phyloP scores from a whole-genome alignment of 2,113 vertebrate genomes.

The Pteronura brasiliensis region DNA sequence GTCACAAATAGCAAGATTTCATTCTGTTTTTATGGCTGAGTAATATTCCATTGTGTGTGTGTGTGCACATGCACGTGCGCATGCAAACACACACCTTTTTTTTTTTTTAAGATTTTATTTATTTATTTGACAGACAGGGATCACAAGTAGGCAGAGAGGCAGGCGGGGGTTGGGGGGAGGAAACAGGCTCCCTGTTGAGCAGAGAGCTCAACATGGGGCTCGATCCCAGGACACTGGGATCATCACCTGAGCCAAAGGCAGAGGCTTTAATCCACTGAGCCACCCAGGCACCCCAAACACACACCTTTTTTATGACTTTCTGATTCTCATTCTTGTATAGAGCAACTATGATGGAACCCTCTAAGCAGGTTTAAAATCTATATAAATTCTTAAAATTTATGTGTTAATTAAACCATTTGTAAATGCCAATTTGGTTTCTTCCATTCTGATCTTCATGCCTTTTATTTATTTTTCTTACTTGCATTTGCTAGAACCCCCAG shows the following conservation, averaged over 20 bases:
- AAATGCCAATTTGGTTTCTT: conserved; percentile 5
- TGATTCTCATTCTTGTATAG: neutral
- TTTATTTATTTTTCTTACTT: neutral
- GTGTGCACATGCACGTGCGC: neutral
- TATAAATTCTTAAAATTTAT: neutral
- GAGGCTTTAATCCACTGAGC: no score
- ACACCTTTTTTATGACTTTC: neutral
- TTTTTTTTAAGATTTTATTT: no score
- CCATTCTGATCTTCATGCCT: neutral
- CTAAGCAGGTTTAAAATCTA: neutral
- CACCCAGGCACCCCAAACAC: neutral
- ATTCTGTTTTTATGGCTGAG: neutral
- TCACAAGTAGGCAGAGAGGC: no score
- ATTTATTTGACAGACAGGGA: no score
- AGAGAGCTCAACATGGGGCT: no score
- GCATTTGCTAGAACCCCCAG: neutral
- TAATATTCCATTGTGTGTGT: neutral
- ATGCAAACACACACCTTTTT: no score
- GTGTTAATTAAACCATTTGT: neutral
- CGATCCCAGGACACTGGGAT: no score
- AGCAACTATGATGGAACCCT: neutral
- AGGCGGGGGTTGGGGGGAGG: no score
- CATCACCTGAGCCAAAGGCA: no score
- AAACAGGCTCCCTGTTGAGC: no score
- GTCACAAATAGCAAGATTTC: neutral